Conservation (phyloP, 2,888 invertebrate species). For the Ectemnius continuus region DNA sequence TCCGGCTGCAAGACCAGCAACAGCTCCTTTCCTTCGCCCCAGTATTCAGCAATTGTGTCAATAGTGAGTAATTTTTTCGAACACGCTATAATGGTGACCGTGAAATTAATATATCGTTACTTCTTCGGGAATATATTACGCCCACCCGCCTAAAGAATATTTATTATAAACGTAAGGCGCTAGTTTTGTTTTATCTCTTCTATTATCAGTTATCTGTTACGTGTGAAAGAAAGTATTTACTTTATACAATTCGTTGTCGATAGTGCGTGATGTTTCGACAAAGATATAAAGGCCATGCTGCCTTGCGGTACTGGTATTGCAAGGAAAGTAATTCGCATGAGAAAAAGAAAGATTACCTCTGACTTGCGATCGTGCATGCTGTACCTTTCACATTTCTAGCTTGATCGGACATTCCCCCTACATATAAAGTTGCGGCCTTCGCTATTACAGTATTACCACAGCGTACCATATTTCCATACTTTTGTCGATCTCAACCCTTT, state of each 20-base stretch:
- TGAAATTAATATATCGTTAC: no score
- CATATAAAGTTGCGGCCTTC: neutral
- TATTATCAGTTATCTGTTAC: neutral
- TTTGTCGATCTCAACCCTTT: neutral
- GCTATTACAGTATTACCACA: no score
- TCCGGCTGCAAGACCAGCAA: slow-evolving; percentile 16
- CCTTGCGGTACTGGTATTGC: neutral
- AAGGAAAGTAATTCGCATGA: neutral
- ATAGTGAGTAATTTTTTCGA: slow-evolving; percentile 33
- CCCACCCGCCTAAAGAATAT: neutral
- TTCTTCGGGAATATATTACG: no score
- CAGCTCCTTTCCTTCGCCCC: neutral
- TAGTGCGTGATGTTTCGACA: no score
- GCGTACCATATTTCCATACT: neutral
- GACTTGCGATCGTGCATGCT: slow-evolving; percentile 30
- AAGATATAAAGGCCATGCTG: no score
- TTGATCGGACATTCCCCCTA: slow-evolving; percentile 9
- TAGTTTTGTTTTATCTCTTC: neutral
- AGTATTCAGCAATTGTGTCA: neutral
- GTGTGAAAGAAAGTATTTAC: neutral
- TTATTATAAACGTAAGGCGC: neutral
- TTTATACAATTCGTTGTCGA: neutral
- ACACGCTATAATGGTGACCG: neutral
- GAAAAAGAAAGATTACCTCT: slow-evolving; percentile 11
- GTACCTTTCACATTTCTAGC: slow-evolving; percentile 42